Base-by-base conservation (phyloP, 2,888 invertebrate species). In the Conchocele bisecta region DNA sequence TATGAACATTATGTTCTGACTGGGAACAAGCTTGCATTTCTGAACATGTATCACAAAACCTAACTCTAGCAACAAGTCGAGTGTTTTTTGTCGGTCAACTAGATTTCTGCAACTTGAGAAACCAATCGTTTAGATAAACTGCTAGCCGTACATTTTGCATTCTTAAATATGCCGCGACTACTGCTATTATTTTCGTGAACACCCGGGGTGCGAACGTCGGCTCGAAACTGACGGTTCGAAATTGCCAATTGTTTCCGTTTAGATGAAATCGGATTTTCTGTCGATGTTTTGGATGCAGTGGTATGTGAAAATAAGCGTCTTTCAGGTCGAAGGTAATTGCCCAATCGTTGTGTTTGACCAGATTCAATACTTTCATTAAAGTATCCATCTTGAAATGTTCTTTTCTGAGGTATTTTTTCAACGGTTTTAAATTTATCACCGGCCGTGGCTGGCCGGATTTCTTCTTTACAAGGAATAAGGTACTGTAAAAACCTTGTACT, bases 121-220 rank as follows among this genome's bases (percentile, higher is more conserved):
- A 41, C 66, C 72, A 69, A 51, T 76, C 76, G 68, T 75, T 72
- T 33, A 69, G 50, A 35, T 73, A 76, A 33, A 61, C 65, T 37
- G 50, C 57, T 17, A 76, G 39, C 26, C 58, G 35, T 13, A 76
- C 37, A n/a, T 39, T 37, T 37, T 53, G 57, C 28, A 33, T n/a
- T 22, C 59, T 22, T 33, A 69, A 13, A 46, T 51, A 39, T 2
- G 50, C 60, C 59, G 56, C 65, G 29, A 72, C 64, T 13, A 67
- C 72, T 13, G 66, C 29, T 6, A 73, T 37, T 37, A 69, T 26
- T 44, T 64, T 76, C n/a, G 66, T 73, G 13, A 69, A 69, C 4
- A 54, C 29, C n/a, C 66, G 5, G 0, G 61, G 68, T n/a, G 65
- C 56, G 3, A 24, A 7, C 6, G 24, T 56, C 26, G 59, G 66